These are phyloP conservation scores for Misgurnus anguillicaudatus DNA, from an alignment of 2,113 vertebrate genomes.

Conservation along the genomic window DNA sequence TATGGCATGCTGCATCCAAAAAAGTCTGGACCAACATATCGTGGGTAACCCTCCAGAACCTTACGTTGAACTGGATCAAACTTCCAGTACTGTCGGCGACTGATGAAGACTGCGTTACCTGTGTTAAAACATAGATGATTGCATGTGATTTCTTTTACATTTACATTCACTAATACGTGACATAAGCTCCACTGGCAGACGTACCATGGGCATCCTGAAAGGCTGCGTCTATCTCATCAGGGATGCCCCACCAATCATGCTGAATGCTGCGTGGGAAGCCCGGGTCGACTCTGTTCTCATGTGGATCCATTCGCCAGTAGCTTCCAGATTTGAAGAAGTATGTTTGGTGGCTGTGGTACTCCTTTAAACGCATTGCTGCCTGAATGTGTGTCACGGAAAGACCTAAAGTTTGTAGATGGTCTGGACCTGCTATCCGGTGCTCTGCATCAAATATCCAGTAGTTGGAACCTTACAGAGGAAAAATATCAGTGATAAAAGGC, in stretches of 20 bases:
- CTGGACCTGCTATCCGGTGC: slow-evolving; percentile 76
- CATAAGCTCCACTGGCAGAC: no score
- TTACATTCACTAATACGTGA: no score
- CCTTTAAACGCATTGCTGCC: slow-evolving; percentile 79
- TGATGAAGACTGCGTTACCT: slow-evolving; percentile 84
- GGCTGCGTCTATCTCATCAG: slow-evolving; percentile 74
- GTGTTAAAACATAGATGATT: slow-evolving; percentile 5
- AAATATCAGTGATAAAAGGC: neutral
- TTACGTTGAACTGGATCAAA: slow-evolving; percentile 78
- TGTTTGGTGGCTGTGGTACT: slow-evolving; percentile 74
- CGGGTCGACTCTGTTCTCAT: slow-evolving; percentile 72
- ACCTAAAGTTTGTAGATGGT: slow-evolving; percentile 70
- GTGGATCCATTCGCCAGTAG: slow-evolving; percentile 81
- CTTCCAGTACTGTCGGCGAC: slow-evolving; percentile 82
- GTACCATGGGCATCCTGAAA: slow-evolving; percentile 81
- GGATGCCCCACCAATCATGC: slow-evolving; percentile 80
- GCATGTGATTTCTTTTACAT: no score
- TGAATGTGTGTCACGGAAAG: slow-evolving; percentile 70
- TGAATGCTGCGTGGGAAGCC: slow-evolving; percentile 68
- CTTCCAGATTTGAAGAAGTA: slow-evolving; percentile 79
- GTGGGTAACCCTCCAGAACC: slow-evolving; percentile 80
- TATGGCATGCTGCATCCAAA: slow-evolving; percentile 71
- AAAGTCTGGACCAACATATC: slow-evolving; percentile 80
- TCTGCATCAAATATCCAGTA: slow-evolving; percentile 83
- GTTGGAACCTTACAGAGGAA: slow-evolving; percentile 64